Percentiles rank a stretch among this genome's conserved stretches.
These are phyloP conservation scores for Scophthalmus maximus DNA, from an alignment of 2,113 vertebrate species.

Conservation along the genomic window DNA sequence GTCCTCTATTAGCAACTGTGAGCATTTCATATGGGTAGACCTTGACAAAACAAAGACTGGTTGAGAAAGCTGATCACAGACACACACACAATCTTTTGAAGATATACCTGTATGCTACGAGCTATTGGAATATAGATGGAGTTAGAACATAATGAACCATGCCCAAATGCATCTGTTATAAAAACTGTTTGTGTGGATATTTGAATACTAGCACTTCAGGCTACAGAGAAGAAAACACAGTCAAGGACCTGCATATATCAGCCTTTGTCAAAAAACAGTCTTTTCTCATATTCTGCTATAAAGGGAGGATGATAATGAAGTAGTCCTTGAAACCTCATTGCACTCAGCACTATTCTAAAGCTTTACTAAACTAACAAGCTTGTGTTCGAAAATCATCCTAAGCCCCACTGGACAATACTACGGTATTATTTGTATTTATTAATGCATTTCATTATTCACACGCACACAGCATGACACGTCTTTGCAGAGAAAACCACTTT, in stretches of 20 bases:
- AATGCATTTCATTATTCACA: neutral
- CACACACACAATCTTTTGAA: neutral
- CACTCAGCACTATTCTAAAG: neutral
- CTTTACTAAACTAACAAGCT: neutral
- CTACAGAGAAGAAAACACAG: conserved; percentile 1
- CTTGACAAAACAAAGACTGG: conserved; percentile 81
- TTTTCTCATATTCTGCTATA: neutral
- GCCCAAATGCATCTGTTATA: conserved; percentile 7
- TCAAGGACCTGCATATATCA: neutral
- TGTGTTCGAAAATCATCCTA: neutral
- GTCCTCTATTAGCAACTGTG: conserved; percentile 91
- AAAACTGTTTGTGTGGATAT: conserved; percentile 4
- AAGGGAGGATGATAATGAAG: neutral
- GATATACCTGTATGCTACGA: neutral
- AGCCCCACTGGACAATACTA: neutral
- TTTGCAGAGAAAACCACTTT: neutral
- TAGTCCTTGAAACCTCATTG: neutral
- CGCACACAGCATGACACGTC: no score
- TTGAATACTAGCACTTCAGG: neutral
- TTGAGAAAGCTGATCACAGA: conserved; percentile 54
- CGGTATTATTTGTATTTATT: conserved; percentile 1
- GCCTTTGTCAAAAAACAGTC: no score
- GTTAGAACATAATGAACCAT: conserved; percentile 11
- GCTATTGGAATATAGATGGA: conserved; percentile 8
- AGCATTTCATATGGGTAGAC: conserved; percentile 97